These are phyloP conservation scores for Bagarius yarrelli DNA, from an alignment of 2,113 vertebrate genomes.

Conservation along the genomic window DNA sequence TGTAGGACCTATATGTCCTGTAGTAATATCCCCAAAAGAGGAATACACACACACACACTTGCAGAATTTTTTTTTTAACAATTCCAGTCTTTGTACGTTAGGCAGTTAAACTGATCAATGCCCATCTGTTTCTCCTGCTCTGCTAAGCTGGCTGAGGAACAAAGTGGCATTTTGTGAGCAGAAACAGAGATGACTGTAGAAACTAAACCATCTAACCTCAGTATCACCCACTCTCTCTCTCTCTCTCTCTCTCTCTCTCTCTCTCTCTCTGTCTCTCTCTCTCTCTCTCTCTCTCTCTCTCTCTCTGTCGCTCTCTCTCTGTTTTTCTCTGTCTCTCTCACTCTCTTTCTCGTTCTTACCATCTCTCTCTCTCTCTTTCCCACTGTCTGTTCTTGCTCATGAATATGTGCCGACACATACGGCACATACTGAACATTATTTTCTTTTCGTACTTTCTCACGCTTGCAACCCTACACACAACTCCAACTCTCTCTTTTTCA, in stretches of 20 bases:
- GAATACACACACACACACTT: background rate
- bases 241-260: constrained; percentile 29
- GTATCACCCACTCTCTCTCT: constrained; percentile 33
- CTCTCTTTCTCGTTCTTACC: too few species aligned
- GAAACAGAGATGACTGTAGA: constrained; percentile 63
- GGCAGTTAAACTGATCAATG: constrained; percentile 67
- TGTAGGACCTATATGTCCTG: too few species aligned
- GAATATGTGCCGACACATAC: constrained; percentile 27
- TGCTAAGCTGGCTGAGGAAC: constrained; percentile 63
- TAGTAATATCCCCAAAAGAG: background rate
- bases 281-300: too few species aligned
- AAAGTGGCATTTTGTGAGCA: constrained; percentile 72
- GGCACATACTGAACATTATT: constrained; percentile 27
- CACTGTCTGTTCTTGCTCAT: background rate
- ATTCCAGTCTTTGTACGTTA: constrained; percentile 64
- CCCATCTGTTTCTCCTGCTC: constrained; percentile 67
- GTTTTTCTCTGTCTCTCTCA: too few species aligned
- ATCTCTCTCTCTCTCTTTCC: too few species aligned
- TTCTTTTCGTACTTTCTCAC: background rate
- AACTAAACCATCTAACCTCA: constrained; percentile 50
- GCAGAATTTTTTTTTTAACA: constrained; percentile 61
- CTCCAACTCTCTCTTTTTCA: background rate
- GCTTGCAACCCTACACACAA: background rate
- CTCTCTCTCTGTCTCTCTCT: constrained; percentile 8
- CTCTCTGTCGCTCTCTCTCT: too few species aligned